Base-by-base conservation (phyloP, 2,888 invertebrate genomes). In the Artemia sinica region DNA sequence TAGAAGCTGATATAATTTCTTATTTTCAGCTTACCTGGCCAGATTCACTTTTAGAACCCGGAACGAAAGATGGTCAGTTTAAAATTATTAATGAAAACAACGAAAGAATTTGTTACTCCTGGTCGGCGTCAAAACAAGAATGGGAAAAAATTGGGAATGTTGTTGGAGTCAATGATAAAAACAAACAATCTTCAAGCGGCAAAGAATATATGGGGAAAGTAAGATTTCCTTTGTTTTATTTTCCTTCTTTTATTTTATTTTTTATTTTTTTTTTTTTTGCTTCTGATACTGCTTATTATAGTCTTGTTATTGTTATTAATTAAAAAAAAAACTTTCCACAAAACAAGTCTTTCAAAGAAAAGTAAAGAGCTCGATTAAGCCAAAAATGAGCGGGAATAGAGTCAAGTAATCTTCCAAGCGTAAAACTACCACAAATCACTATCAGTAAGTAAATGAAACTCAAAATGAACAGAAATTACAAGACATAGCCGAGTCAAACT, bases 131-230 rank as follows among this genome's bases (percentile, higher is more conserved):
- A 51, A 81, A 80, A 65, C 79, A 81, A 67, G 81, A 84, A 63
- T 96, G 95, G 95, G 84, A 84, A 71, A 86, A 89, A 77, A 81
- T 95, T 14, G 95, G 95, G 0, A 91, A 94, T 76, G 91, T 95
- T 4, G 84, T 91, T 75, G 92, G 95, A 0, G 85, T 85, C 10
- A 81, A 83, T 13, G 85, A 84, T 0, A 84, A 86, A 5, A 85
- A 85, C 0, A 85, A 86, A 5, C 82, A 82, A 0, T 84, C 86
- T 72, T 79, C 78, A 7, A 80, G 82, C 0, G 82, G 84, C 0
- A 89, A 88, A 48, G 92, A 90, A 78, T 85, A 83, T 75, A 87
- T 93, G 76, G 95, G 95, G 73, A 85, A 89, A 81, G 86, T 86
- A 75, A 71, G 74, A 71, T 10, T 48, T 52, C 66, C 12, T n/a